A percentile compares a stretch with the other conserved stretches of the same genome.
These are phyloP conservation scores for Rhadina sibilatrix DNA, from an alignment of 2,113 vertebrate genomes.

Conservation along the genomic window DNA sequence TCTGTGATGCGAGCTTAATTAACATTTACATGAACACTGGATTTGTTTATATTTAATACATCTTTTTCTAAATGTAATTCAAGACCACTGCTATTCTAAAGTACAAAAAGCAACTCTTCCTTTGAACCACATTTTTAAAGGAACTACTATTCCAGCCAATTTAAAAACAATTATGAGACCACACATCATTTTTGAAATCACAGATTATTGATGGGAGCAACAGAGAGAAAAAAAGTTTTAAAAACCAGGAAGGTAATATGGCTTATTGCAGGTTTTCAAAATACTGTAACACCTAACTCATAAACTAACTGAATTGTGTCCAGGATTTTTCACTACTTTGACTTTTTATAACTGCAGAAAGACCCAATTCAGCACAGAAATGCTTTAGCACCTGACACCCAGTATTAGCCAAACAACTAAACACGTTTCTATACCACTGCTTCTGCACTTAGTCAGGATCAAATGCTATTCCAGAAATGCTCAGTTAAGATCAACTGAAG, in stretches of 20 bases:
- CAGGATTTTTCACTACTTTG: not conserved
- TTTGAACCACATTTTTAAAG: constrained; percentile 13
- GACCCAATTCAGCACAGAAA: not conserved
- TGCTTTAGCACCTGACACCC: not conserved
- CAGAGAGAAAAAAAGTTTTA: not conserved
- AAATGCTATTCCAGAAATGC: not conserved
- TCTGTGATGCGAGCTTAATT: not conserved
- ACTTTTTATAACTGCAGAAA: not conserved
- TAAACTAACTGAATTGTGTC: not conserved
- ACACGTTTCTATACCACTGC: not conserved
- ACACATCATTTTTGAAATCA: not conserved
- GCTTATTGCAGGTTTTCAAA: not conserved
- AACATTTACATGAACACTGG: not conserved
- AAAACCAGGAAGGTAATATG: not conserved
- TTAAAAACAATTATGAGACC: not conserved
- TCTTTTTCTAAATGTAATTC: constrained; percentile 8
- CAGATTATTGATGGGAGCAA: not conserved
- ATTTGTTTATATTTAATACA: constrained; percentile 21
- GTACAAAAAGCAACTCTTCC: not conserved
- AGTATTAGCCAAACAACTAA: not conserved
- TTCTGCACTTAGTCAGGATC: not conserved
- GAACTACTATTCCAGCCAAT: not conserved
- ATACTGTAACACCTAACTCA: not conserved
- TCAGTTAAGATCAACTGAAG: not conserved
- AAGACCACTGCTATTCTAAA: not conserved